phyloP scores from a whole-genome alignment of 2,797 vertebrate genomes.

The Mormyrus hasselquistii region DNA sequence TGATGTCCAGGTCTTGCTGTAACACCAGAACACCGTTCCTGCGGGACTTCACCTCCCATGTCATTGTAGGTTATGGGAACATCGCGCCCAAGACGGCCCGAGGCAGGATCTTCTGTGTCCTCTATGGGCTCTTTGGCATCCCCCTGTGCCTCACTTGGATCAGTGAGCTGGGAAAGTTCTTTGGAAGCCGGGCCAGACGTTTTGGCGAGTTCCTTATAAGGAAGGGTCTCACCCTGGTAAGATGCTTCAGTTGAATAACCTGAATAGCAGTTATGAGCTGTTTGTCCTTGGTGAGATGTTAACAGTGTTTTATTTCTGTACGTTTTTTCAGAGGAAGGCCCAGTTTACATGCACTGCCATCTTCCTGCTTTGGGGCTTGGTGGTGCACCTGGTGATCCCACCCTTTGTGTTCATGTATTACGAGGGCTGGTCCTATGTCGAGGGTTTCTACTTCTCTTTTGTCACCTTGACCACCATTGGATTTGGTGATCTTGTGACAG shows the following conservation, averaged over 20 bases:
- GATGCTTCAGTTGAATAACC: constrained; percentile 20
- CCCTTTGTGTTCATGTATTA: constrained; percentile 83
- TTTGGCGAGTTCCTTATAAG: constrained; percentile 82
- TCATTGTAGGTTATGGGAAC: constrained; percentile 79
- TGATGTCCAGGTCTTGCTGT: not conserved
- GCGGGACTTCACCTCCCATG: not conserved
- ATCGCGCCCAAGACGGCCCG: constrained; percentile 82
- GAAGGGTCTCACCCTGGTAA: constrained; percentile 81
- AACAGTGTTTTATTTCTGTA: not conserved
- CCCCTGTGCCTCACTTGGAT: constrained; percentile 95
- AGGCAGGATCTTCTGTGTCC: constrained; percentile 90
- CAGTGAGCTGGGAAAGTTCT: constrained; percentile 89
- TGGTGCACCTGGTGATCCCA: constrained; percentile 86
- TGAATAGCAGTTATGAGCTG: not conserved
- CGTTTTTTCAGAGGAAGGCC: constrained; percentile 72
- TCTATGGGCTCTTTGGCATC: constrained; percentile 91
- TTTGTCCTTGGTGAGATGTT: not conserved
- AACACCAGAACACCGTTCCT: not conserved
- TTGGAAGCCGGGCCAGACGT: constrained; percentile 84
- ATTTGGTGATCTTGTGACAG: constrained; percentile 93
- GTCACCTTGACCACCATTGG: constrained; percentile 94
- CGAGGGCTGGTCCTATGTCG: constrained; percentile 85
- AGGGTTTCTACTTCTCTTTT: constrained; percentile 92
- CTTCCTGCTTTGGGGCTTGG: constrained; percentile 87
- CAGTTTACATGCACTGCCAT: constrained; percentile 84